Base-by-base conservation (phyloP, 2,888 invertebrate genomes). In the Sisyra terminalis region DNA sequence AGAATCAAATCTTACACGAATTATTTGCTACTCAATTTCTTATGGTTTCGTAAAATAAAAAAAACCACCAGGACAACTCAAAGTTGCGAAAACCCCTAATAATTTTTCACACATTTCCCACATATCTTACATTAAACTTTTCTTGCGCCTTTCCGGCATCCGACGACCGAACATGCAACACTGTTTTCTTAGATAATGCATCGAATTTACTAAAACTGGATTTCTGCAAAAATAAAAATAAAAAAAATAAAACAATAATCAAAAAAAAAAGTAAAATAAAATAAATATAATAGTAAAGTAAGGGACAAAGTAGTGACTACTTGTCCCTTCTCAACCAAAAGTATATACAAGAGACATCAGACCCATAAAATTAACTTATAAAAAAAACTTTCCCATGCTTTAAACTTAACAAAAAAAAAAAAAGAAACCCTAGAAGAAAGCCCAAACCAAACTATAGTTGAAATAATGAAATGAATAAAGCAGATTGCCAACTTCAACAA, bases 161-260 rank as follows among this genome's bases (percentile, higher is more conserved):
- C 49, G 71, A 71, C 49, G 76, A 75, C 53, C 78, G 69, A 47
- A 76, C 73, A 59, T 78, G 75, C 24, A 77, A 66, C 38, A 75
- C 67, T 46, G 71, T 71, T 57, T 76, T 75, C 63, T 78, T 78
- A 55, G 72, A 74, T 43, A 79, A 62, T 41, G 76, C 75, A 57
- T 81, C 80, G 58, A 80, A 80, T 65, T 81, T 80, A 57, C 70
- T 78, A 59, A 81, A 81, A 61, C 80, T 80, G 50, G 76, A 78
- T 67, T 78, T 80, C 80, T 81, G 67, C 32, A 67, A 67, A 50
- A 48, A 52, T 52, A 51, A 50, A 47, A 37, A 36, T 9, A 11
- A 6, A n/a, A n/a, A 35, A 46, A 46, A 47, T 24, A 24, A 40
- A 6, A 17, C 13, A 13, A 44, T 29, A 24, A 37, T 40, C n/a